A percentile compares a stretch with the other conserved stretches of the same genome.
Conservation (phyloP, 1,140 invertebrate genomes). For the Carcinoscorpius rotundicauda region DNA sequence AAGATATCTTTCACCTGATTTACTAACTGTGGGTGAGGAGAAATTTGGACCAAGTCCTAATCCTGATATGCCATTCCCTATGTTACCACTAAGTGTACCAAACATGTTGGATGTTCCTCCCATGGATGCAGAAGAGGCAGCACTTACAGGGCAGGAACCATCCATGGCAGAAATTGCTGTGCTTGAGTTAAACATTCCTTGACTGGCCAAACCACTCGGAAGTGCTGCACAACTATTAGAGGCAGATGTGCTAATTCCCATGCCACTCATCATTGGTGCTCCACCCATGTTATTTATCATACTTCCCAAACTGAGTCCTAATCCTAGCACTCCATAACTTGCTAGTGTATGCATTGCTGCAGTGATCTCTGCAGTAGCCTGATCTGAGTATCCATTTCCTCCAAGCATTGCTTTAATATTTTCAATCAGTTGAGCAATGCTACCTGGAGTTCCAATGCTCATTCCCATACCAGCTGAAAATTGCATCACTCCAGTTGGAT, state of each 20-base stretch:
- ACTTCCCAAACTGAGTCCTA: conserved; percentile 60
- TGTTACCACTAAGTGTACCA: conserved; percentile 16
- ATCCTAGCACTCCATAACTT: conserved; percentile 84
- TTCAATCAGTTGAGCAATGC: conserved; percentile 58
- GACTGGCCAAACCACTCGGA: conserved; percentile 14
- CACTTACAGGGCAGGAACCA: conserved; percentile 21
- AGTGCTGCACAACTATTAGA: conserved; percentile 25
- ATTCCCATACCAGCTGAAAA: conserved; percentile 20
- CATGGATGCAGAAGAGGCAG: conserved; percentile 24
- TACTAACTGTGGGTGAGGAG: too few species aligned
- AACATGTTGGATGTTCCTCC: conserved; percentile 15
- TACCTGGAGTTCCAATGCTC: conserved; percentile 33
- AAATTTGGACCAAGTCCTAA: conserved; percentile 11
- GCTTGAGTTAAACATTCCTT: conserved; percentile 13
- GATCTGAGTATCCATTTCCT: conserved; percentile 73
- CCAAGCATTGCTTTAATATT: conserved; percentile 72
- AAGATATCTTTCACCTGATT: conserved; percentile 18
- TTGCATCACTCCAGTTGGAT: conserved; percentile 15
- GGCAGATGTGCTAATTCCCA: conserved; percentile 26
- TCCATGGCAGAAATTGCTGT: conserved; percentile 13
- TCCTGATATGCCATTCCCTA: conserved; percentile 14
- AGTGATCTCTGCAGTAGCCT: conserved; percentile 73
- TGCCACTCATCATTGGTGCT: conserved; percentile 23
- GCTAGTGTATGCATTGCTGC: conserved; percentile 81
- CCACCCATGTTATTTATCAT: conserved; percentile 21